These are phyloP conservation scores for Ptyas mucosa DNA, from an alignment of 2,113 vertebrate species.

Conservation along the genomic window DNA sequence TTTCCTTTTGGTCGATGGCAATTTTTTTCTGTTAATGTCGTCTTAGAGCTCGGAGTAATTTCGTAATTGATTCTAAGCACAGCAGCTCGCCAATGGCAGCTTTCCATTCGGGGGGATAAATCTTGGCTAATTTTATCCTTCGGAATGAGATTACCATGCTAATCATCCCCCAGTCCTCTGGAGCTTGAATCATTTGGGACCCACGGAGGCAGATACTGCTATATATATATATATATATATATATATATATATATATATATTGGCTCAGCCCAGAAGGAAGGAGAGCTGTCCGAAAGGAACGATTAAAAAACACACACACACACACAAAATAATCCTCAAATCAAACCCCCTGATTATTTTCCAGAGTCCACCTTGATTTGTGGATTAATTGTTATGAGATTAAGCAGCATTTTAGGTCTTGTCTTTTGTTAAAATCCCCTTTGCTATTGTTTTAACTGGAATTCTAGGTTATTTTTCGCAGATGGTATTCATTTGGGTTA, in stretches of 20 bases:
- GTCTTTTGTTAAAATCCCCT: background rate
- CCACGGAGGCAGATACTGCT: conserved; percentile 77
- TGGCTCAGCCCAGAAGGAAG: conserved; percentile 57
- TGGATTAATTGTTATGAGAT: background rate
- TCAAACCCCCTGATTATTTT: conserved; percentile 39
- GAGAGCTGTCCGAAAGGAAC: conserved; percentile 53
- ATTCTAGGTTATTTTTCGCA: too few species aligned
- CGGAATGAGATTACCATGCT: conserved; percentile 99
- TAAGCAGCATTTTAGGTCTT: background rate
- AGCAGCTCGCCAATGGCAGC: conserved; percentile 86
- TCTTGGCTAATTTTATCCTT: conserved; percentile 99
- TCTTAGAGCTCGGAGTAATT: conserved; percentile 99
- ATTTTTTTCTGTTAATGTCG: conserved; percentile 99
- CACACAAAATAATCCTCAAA: background rate
- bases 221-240: too few species aligned
- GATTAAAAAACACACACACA: conserved; percentile 34
- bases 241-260: too few species aligned
- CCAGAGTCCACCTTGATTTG: conserved; percentile 25
- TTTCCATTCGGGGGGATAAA: conserved; percentile 91
- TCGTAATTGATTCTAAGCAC: conserved; percentile 99
- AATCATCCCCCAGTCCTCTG: conserved; percentile 79
- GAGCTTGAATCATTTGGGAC: conserved; percentile 88
- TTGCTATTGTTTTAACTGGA: background rate
- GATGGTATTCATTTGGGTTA: too few species aligned
- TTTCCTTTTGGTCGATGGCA: conserved; percentile 95